Evolutionary conservation across 2,888 invertebrate genomes (phyloP), one percentile per base, ranked within the genome.

Genomic region (Geophilus truncorum): DNA sequence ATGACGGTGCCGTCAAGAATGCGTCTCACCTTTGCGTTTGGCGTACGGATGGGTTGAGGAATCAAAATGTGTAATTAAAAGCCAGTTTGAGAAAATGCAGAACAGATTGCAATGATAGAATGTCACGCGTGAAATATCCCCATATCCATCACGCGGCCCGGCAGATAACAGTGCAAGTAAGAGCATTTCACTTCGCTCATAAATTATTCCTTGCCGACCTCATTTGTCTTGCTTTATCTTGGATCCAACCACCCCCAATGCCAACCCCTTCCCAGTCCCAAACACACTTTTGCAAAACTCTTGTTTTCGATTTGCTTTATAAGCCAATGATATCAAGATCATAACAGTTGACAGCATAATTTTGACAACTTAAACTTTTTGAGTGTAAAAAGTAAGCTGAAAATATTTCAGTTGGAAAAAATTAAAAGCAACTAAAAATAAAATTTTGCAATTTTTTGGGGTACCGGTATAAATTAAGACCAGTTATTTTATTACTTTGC

Each of bases 31-130:
- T 62, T 62, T 62, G 57, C n/a, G 57, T 57, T 57, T 18, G n/a
- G n/a, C n/a, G n/a, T n/a, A n/a, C 7, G 57, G n/a, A 36, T 36
- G 36, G 57, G 57, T 62, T 62, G 57, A 62, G 21, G 57, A 62
- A 62, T 62, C 57, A 62, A 62, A 62, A 62, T 62, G 57, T 18
- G 76, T 80, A 75, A 75, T 80, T 75, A 80, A 62, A 75, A 62
- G 32, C 70, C 70, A 80, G 28, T 34, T 36, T 75, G 80, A 80
- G 80, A 75, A 75, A 80, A 80, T 80, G 80, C 80, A 80, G 80
- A 80, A 28, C 80, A 80, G 80, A 80, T 80, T 80, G 70, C 62
- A 80, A 80, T 80, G 80, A 80, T 80, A 80, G 80, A 80, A 80
- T 80, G 80, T 80, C 80, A 80, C 57, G 32, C 34, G 80, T 80